Conservation (phyloP, 2,888 invertebrate species). For the Scotopteryx bipunctaria region DNA sequence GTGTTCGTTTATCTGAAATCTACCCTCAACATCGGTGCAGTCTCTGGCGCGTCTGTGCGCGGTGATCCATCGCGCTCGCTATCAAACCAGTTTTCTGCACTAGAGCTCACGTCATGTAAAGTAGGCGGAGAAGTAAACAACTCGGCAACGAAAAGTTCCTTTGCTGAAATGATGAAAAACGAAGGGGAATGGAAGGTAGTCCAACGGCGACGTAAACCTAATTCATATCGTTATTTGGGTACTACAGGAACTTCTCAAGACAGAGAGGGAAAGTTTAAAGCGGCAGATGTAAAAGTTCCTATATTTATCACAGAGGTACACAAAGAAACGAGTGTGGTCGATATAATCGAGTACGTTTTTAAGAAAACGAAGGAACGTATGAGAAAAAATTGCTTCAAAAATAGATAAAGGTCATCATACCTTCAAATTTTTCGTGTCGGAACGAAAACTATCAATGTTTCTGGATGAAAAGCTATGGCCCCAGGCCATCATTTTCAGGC, state of each 20-base stretch:
- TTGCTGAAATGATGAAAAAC: neutral
- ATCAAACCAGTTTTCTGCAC: neutral
- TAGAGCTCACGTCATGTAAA: too few relatives aligned
- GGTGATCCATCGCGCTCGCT: neutral
- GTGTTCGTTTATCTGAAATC: neutral
- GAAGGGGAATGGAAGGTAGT: neutral
- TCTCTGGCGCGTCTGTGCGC: too few relatives aligned
- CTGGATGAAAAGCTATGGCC: neutral
- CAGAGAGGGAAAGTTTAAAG: neutral
- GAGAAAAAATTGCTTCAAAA: neutral
- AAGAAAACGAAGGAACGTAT: neutral
- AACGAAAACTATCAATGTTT: neutral
- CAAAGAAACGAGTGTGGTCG: neutral
- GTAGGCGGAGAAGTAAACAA: too few relatives aligned
- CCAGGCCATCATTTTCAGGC: neutral
- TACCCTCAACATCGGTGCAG: too few relatives aligned
- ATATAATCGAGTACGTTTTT: neutral
- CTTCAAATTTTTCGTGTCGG: neutral
- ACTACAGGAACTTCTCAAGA: neutral
- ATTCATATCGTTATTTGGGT: neutral
- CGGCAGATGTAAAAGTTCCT: neutral
- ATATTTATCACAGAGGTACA: neutral
- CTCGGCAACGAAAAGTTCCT: neutral
- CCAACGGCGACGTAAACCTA: neutral
- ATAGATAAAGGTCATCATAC: neutral